These are phyloP conservation scores for Neosilurus mollespiculum DNA, from an alignment of 2,797 vertebrate species.

Conservation along the genomic window DNA sequence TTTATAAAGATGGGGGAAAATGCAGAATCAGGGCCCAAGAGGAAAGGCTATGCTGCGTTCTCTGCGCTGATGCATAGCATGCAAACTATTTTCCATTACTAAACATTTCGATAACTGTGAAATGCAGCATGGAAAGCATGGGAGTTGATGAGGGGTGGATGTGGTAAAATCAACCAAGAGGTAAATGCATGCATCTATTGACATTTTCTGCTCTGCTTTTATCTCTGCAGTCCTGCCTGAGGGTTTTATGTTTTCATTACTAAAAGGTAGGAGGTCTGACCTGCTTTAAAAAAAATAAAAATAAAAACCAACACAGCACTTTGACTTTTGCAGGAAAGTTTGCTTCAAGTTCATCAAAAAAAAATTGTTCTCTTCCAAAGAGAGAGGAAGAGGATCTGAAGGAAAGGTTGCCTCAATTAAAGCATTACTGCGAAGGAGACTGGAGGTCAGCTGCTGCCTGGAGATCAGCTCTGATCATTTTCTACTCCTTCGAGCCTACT, in stretches of 20 bases:
- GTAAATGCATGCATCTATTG: slow-evolving; percentile 24
- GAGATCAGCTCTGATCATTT: slow-evolving; percentile 51
- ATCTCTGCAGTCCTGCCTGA: slow-evolving; percentile 24
- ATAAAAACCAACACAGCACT: slow-evolving; percentile 13
- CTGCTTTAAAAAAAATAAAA: slow-evolving; percentile 34
- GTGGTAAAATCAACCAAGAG: slow-evolving; percentile 29
- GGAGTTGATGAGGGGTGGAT: slow-evolving; percentile 27
- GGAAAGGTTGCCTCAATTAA: slow-evolving; percentile 45
- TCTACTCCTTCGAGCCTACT: slow-evolving; percentile 18
- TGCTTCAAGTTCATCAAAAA: slow-evolving; percentile 15
- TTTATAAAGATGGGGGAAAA: slow-evolving; percentile 13
- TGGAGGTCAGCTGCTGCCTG: slow-evolving; percentile 52
- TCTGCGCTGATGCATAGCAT: slow-evolving; percentile 16
- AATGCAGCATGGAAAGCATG: slow-evolving; percentile 18
- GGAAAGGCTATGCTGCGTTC: slow-evolving; percentile 40
- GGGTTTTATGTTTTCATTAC: slow-evolving; percentile 24
- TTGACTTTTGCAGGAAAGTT: slow-evolving; percentile 29
- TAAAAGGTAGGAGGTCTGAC: slow-evolving; percentile 14
- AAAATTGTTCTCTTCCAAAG: slow-evolving; percentile 16
- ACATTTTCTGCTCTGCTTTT: slow-evolving; percentile 25
- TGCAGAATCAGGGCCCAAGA: slow-evolving; percentile 46
- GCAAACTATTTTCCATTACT: slow-evolving; percentile 30
- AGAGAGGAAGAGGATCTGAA: slow-evolving; percentile 12
- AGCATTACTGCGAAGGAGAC: slow-evolving; percentile 52
- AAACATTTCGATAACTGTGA: slow-evolving; percentile 19